phyloP scores from a whole-genome alignment of 2,113 vertebrate genomes.

The Phainopepla nitens region DNA sequence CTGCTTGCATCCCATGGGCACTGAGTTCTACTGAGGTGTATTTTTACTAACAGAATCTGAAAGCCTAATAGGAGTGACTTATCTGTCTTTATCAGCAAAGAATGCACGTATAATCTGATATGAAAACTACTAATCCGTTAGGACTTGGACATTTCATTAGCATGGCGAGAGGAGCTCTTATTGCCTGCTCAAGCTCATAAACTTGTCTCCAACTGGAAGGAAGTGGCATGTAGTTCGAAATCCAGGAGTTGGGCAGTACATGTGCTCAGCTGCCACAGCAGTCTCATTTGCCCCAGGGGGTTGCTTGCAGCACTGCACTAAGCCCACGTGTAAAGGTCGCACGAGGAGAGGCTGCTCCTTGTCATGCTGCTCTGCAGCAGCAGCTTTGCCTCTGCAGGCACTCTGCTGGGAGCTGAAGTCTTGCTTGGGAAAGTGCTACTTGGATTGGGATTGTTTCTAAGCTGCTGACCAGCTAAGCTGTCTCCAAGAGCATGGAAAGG shows the following conservation, averaged over 20 bases:
- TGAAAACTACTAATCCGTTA: slow-evolving; percentile 48
- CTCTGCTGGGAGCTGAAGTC: background rate
- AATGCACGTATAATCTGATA: slow-evolving; percentile 50
- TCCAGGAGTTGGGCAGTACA: background rate
- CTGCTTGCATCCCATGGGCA: background rate
- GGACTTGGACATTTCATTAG: slow-evolving; percentile 36
- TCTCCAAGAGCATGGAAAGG: background rate
- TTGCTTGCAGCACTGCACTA: background rate
- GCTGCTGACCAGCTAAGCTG: background rate
- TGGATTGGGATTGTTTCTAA: background rate
- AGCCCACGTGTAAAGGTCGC: background rate
- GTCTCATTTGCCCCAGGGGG: background rate
- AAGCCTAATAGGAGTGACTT: slow-evolving; percentile 34
- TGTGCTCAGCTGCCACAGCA: background rate
- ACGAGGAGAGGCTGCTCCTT: background rate
- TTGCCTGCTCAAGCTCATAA: slow-evolving; percentile 41
- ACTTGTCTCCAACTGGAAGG: slow-evolving; percentile 20
- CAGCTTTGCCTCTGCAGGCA: background rate
- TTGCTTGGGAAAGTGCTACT: background rate
- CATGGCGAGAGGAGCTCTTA: slow-evolving; percentile 13
- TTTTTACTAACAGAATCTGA: slow-evolving; percentile 36
- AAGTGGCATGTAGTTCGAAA: background rate
- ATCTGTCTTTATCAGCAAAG: slow-evolving; percentile 51
- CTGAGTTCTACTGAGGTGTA: background rate
- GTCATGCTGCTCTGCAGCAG: background rate